These are phyloP conservation scores for Phengaris arion DNA, from an alignment of 2,888 invertebrate species.

Conservation along the genomic window DNA sequence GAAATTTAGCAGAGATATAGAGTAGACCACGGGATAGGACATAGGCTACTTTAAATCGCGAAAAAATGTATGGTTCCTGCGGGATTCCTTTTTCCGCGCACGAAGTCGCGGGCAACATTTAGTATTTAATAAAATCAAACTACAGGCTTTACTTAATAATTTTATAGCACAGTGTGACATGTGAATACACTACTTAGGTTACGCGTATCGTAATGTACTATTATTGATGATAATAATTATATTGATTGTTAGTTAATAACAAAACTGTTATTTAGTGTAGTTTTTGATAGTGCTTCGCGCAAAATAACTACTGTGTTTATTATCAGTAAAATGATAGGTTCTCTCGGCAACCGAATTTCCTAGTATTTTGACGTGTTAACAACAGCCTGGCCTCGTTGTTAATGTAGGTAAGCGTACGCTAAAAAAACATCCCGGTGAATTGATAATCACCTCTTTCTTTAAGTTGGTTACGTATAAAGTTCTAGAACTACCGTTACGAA, in stretches of 20 bases:
- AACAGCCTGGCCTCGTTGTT: not conserved
- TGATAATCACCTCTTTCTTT: not conserved
- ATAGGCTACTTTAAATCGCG: no score
- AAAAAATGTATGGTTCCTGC: no score
- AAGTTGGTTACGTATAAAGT: not conserved
- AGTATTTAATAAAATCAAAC: no score
- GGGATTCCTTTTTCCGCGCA: no score
- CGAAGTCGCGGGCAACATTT: no score
- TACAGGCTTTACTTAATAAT: no score
- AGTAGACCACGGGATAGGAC: no score
- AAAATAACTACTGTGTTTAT: not conserved
- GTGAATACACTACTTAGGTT: no score
- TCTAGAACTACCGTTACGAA: not conserved
- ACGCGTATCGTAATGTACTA: no score
- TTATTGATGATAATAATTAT: no score
- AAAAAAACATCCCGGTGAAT: not conserved
- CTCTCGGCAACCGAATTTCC: not conserved
- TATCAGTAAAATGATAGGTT: not conserved
- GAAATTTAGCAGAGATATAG: no score
- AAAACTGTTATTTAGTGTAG: not conserved
- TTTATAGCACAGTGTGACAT: no score
- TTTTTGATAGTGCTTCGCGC: not conserved
- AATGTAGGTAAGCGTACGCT: not conserved
- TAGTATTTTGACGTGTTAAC: not conserved
- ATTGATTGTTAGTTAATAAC: not conserved